These are phyloP conservation scores for Hartigia nigra DNA, from an alignment of 2,888 invertebrate genomes.

Conservation along the genomic window DNA sequence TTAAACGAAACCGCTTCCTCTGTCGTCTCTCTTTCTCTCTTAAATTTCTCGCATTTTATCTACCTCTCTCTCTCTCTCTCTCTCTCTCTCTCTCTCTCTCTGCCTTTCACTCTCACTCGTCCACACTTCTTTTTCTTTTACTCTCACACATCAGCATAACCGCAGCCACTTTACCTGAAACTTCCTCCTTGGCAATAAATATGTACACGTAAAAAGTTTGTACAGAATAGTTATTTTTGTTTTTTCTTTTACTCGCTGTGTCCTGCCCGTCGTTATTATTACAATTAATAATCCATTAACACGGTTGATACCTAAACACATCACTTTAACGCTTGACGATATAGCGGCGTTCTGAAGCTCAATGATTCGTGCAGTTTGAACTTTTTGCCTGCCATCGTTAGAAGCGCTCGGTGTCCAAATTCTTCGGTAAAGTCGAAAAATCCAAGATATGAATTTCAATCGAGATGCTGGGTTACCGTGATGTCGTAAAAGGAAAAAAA, in stretches of 20 bases:
- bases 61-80: slow-evolving; percentile 21
- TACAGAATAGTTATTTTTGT: slow-evolving; percentile 43
- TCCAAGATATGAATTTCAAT: background rate
- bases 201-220: slow-evolving; percentile 58
- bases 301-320: background rate
- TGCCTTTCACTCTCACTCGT: slow-evolving; percentile 16
- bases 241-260: background rate
- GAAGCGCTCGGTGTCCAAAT: background rate
- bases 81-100: slow-evolving; percentile 22
- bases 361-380: background rate
- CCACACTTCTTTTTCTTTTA: slow-evolving; percentile 23
- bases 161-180: background rate
- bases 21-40: slow-evolving; percentile 12
- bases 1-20: slow-evolving; percentile 47
- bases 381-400: background rate
- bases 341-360: background rate
- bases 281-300: background rate
- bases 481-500: background rate
- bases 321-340: background rate
- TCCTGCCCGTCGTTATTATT: background rate
- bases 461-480: background rate
- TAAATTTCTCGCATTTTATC: slow-evolving; percentile 1
- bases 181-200: slow-evolving; percentile 39
- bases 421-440: background rate
- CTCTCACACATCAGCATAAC: background rate